Base-by-base conservation (phyloP, 2,888 invertebrate genomes). In the Drosophila kambysellisi region DNA sequence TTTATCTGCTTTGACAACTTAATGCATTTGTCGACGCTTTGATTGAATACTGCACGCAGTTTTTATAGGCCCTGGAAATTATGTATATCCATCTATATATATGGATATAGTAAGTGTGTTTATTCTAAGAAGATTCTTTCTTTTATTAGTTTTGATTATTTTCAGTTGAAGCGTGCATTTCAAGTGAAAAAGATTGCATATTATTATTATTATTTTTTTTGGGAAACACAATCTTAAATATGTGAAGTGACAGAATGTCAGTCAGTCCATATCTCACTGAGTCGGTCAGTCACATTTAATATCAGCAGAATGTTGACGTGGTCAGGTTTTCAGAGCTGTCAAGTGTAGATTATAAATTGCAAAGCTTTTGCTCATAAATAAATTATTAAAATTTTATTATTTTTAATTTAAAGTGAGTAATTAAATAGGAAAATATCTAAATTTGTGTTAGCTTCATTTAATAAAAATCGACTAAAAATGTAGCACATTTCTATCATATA, bases 1-100 rank as follows among this genome's bases (percentile, higher is more conserved):
- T 80, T 76, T 69, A 84, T 87, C 57, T 71, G 64, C 62, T 65
- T 62, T 80, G 80, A 82, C 77, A 79, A 70, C 70, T 75, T 76
- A 48, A 76, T 81, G 83, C 53, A 60, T 43, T 70, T 60, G 43
- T 29, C 20, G 57, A 35, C 15, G 30, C 65, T 68, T 41, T 74
- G 80, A 80, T 80, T 80, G 76, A 66, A 66, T 39, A 11, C 30
- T 29, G 50, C 74, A 69, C 69, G 63, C 69, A 75, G 37, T 65
- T 67, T 33, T 25, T 15, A 25, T 15, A 46, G 15, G 4, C 25
- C 8, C 15, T 15, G 15, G 25, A 46, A 25, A 25, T 46, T 15
- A 8, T 46, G 25, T 15, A 46, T 4, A 12, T 46, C 1, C 20
- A 15, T 30, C 30, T 12, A 12, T 12, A 20, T 12, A 20, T 12